Conservation (phyloP, 2,113 vertebrate genomes). For the Glareola pratincola region DNA sequence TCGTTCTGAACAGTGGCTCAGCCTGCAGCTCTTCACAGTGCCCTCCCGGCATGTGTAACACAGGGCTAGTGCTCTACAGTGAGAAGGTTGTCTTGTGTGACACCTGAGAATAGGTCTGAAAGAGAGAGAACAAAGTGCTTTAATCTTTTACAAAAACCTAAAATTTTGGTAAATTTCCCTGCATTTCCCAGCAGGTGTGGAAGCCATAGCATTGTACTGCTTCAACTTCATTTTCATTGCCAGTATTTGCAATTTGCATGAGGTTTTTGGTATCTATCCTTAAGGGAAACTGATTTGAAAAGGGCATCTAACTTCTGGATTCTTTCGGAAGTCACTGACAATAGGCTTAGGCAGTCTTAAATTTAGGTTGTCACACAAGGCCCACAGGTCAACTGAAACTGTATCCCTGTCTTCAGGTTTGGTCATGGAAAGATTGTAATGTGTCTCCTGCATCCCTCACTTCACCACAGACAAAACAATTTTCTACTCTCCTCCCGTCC, state of each 20-base stretch:
- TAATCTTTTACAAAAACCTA: not conserved
- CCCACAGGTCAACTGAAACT: not conserved
- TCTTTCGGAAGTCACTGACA: not conserved
- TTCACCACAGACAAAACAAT: not conserved
- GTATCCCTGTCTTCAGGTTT: not conserved
- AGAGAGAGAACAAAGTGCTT: not conserved
- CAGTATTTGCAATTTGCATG: not conserved
- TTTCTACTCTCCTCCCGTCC: not conserved
- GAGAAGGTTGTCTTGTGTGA: not conserved
- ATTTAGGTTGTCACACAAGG: not conserved
- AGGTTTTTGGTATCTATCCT: not conserved
- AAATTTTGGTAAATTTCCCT: no score
- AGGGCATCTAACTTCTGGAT: not conserved
- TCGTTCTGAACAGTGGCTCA: not conserved
- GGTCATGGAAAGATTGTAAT: not conserved
- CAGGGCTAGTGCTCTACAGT: not conserved
- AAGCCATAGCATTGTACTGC: not conserved
- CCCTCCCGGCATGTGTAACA: fast-evolving
- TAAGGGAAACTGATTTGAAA: not conserved
- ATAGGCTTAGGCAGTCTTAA: not conserved
- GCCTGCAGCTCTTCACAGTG: not conserved
- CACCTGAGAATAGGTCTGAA: not conserved
- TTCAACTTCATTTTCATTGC: not conserved
- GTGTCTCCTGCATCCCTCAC: not conserved
- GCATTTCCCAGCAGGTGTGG: not conserved